Conservation (phyloP, 2,113 vertebrate species). For the Pollimyrus isidori region DNA sequence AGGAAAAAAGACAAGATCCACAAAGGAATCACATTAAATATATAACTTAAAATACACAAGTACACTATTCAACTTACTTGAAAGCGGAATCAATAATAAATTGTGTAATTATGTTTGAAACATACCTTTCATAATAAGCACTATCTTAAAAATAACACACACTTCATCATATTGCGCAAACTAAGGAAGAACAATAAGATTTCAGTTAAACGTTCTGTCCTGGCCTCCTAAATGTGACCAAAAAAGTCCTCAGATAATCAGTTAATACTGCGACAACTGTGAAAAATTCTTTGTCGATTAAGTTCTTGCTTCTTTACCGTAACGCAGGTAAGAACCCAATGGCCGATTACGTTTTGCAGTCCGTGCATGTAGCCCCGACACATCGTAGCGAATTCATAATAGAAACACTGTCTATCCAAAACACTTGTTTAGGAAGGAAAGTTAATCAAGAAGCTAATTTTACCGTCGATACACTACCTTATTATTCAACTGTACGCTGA, state of each 20-base stretch:
- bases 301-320: neutral
- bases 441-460: neutral
- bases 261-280: neutral
- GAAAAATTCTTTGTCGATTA: neutral
- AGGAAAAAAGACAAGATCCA: neutral
- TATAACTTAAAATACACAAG: neutral
- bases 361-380: neutral
- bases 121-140: neutral
- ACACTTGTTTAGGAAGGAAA: neutral
- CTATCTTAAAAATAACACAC: neutral
- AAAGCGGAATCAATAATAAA: neutral
- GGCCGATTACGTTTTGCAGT: neutral
- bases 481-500: neutral
- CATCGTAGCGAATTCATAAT: neutral
- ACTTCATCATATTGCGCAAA: neutral
- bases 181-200: neutral
- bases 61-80: neutral
- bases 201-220: neutral
- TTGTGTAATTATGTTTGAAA: neutral
- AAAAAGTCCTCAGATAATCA: neutral
- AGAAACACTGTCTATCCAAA: neutral
- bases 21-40: neutral
- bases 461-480: neutral
- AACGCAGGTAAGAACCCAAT: neutral
- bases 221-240: neutral